Percentiles rank a stretch among this genome's conserved stretches.
These are phyloP conservation scores for Megalonaias nervosa DNA, from an alignment of 1,140 invertebrate genomes.

Conservation along the genomic window DNA sequence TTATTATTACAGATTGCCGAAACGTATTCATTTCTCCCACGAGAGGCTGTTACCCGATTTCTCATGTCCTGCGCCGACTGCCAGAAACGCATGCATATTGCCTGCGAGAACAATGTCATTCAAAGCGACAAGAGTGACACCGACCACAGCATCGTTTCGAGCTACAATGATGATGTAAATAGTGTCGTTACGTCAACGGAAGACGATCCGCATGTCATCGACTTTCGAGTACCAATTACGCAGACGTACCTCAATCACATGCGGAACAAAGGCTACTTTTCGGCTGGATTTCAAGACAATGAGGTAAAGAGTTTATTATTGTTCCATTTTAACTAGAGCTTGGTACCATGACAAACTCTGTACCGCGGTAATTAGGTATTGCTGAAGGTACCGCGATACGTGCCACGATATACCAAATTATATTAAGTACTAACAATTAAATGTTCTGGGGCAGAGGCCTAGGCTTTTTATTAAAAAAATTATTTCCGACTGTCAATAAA, in stretches of 20 bases:
- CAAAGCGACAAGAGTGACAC: conserved; percentile 48
- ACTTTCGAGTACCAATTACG: conserved; percentile 88
- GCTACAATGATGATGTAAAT: background rate
- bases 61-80: conserved; percentile 94
- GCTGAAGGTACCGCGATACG: no score
- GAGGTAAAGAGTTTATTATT: conserved; percentile 11
- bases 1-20: conserved; percentile 87
- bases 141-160: conserved; percentile 11
- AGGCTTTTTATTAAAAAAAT: no score
- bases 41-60: conserved; percentile 95
- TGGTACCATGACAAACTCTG: no score
- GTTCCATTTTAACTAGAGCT: no score
- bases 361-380: no score
- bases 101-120: conserved; percentile 21
- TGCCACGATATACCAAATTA: no score
- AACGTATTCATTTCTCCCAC: conserved; percentile 93
- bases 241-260: conserved; percentile 86
- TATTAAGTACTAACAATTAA: no score
- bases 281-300: conserved; percentile 23
- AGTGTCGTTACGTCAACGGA: background rate
- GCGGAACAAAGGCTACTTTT: conserved; percentile 50
- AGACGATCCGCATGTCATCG: conserved; percentile 73
- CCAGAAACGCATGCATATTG: conserved; percentile 87
- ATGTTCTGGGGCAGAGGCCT: no score
- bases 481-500: no score